Conservation (phyloP, 2,888 invertebrate species). For the Mimachlamys varia region DNA sequence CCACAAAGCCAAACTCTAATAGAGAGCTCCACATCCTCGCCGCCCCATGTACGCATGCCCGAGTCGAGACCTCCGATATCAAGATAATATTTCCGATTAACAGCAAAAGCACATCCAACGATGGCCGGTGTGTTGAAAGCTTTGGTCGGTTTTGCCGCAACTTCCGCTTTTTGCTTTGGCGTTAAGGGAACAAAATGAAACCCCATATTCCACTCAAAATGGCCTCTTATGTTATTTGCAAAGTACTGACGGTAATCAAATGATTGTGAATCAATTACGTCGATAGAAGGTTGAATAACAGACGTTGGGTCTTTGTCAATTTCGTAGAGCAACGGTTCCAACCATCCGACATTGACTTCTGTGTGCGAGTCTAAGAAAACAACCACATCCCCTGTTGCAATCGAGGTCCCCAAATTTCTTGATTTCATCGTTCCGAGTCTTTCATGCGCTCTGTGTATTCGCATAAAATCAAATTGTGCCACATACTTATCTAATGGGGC, state of each 20-base stretch:
- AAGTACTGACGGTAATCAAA: slow-evolving; percentile 44
- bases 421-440: slow-evolving; percentile 2
- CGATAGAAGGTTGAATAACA: slow-evolving; percentile 45
- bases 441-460: slow-evolving; percentile 37
- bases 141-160: slow-evolving; percentile 43
- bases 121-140: slow-evolving; percentile 45
- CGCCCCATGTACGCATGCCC: slow-evolving; percentile 46
- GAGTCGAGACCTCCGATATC: slow-evolving; percentile 24
- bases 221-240: slow-evolving; percentile 47
- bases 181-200: slow-evolving; percentile 44
- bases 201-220: slow-evolving; percentile 46
- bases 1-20: slow-evolving; percentile 35
- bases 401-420: slow-evolving; percentile 38
- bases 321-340: slow-evolving; percentile 48
- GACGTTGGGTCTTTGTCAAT: slow-evolving; percentile 42
- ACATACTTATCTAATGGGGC: slow-evolving; percentile 37
- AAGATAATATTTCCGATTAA: slow-evolving; percentile 6
- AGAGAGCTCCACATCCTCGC: slow-evolving; percentile 48
- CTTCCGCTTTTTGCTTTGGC: slow-evolving; percentile 37
- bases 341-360: slow-evolving; percentile 46
- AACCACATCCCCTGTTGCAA: slow-evolving; percentile 38
- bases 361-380: slow-evolving; percentile 44
- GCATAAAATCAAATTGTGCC: slow-evolving; percentile 35
- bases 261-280: slow-evolving; percentile 40
- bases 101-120: slow-evolving; percentile 42